phyloP scores from a whole-genome alignment of 2,888 invertebrate species.

The Halictus ligatus region DNA sequence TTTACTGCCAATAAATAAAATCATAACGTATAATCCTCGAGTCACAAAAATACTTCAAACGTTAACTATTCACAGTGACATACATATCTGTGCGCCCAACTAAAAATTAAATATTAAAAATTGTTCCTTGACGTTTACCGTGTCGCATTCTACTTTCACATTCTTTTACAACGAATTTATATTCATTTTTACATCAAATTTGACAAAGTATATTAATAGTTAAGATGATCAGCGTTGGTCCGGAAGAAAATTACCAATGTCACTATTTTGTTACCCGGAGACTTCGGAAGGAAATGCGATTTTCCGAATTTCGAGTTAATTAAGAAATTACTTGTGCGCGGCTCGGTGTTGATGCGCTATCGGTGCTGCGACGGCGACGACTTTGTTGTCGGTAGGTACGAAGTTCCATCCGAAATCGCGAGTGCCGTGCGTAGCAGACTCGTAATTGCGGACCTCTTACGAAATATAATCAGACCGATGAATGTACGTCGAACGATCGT shows the following conservation, averaged over 20 bases:
- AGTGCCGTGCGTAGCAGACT: conserved; percentile 43
- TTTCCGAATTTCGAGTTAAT: background rate
- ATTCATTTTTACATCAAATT: background rate
- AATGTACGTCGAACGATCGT: conserved; percentile 73
- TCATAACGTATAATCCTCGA: background rate
- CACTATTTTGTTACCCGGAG: background rate
- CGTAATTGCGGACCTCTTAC: conserved; percentile 68
- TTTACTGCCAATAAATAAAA: background rate
- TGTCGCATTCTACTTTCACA: background rate
- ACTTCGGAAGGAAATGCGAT: background rate
- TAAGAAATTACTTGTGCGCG: background rate
- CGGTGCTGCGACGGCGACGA: background rate
- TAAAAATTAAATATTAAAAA: too few relatives aligned
- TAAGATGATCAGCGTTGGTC: too few relatives aligned
- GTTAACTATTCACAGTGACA: background rate
- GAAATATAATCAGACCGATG: conserved; percentile 70
- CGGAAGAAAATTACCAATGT: background rate
- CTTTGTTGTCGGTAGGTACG: conserved; percentile 27
- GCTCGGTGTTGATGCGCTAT: background rate
- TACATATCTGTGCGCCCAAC: background rate
- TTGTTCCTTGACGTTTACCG: too few relatives aligned
- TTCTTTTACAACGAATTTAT: background rate
- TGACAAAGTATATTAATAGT: too few relatives aligned
- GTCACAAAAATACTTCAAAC: background rate
- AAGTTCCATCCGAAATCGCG: conserved; percentile 48